phyloP scores from a whole-genome alignment of 2,888 invertebrate genomes.

The Archips xylosteana region DNA sequence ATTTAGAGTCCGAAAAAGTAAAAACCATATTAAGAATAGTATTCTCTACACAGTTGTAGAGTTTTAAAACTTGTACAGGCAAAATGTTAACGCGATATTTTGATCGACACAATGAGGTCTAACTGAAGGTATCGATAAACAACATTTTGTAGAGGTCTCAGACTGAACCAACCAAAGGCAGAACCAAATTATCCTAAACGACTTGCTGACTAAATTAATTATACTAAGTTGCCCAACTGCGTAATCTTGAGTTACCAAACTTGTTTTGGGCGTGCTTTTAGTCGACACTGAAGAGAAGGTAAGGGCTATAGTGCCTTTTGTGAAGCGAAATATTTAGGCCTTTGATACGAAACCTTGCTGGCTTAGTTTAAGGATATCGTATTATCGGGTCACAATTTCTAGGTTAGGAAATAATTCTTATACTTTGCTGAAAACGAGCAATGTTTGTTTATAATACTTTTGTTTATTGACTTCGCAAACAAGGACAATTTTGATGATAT shows the following conservation, averaged over 20 bases:
- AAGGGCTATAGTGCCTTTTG: slow-evolving; percentile 25
- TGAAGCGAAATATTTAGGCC: slow-evolving; percentile 24
- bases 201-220: slow-evolving; percentile 45
- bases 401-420: not conserved
- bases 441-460: not conserved
- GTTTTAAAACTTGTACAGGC: too few species aligned
- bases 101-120: too few species aligned
- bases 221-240: slow-evolving; percentile 42
- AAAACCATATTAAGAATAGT: too few species aligned
- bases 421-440: not conserved
- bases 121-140: not conserved
- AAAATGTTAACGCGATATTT: too few species aligned
- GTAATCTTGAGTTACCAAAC: slow-evolving; percentile 45
- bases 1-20: too few species aligned
- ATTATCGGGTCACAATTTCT: slow-evolving; percentile 1
- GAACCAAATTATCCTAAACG: slow-evolving; percentile 39
- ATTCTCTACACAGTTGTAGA: too few species aligned
- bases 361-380: slow-evolving; percentile 12
- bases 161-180: slow-evolving; percentile 28
- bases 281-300: slow-evolving; percentile 32
- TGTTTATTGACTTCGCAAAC: not conserved
- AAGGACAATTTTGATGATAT: not conserved
- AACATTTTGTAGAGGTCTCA: slow-evolving; percentile 16
- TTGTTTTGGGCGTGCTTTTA: slow-evolving; percentile 46
- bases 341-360: slow-evolving; percentile 16